Base-by-base conservation (phyloP, 2,888 invertebrate genomes). In the Altica lythri region DNA sequence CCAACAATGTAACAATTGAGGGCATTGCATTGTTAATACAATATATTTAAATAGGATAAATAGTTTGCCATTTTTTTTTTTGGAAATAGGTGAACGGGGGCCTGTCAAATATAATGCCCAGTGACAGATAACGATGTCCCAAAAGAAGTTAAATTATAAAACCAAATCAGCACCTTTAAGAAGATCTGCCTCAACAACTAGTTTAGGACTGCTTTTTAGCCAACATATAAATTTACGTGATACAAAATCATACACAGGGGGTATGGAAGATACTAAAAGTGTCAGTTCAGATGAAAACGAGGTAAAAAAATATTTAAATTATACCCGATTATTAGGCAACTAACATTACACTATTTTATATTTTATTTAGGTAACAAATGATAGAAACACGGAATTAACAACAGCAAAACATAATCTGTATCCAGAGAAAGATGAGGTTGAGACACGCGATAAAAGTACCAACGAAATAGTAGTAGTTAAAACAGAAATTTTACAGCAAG, bases 401-500 rank as follows among this genome's bases (percentile, higher is more conserved):
- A n/a, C 48, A 12, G 32, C 47, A n/a, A 55, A 29, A 53, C 54
- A 32, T 12, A 44, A 30, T 8, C 32, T 30, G 9, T 45, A 35
- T 19, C 25, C 46, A 2, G 9, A 17, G n/a, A 45, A 53, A 18
- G 46, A 53, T 16, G 52, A 60, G 18, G 61, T 66, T 8, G 58
- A 65, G 59, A 73, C 74, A 3, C 66, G 63, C 46, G 73, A 73
- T 55, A 63, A 64, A 2, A 53, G 60, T 13, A 70, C 70, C 4
- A 70, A 72, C 42, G 69, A 70, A 56, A 63, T 68, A 3, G 69
- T 67, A 34, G 75, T 80, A 12, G 80, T 83, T 9, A 73, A 79
- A 2, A 79, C 81, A n/a, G 80, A 81, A 44, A 79, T 81, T 34
- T 73, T 83, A 10, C 77, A 71, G 37, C 77, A 80, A 55, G 79